These are phyloP conservation scores for Sciurus carolinensis DNA, from an alignment of 2,797 vertebrate species.

Conservation along the genomic window DNA sequence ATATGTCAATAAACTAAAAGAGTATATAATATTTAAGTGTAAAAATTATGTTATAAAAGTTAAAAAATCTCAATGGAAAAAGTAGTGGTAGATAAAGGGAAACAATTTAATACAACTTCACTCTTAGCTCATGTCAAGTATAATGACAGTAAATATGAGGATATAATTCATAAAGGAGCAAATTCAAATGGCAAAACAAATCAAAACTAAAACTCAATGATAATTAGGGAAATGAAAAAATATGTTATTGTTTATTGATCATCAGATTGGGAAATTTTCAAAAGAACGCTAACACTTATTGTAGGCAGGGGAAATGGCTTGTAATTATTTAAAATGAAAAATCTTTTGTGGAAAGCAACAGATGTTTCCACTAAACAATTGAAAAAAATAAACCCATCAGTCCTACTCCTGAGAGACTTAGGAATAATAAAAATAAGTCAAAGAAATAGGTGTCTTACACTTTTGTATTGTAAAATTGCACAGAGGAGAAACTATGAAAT, in stretches of 20 bases:
- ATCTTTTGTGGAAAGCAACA: constrained; percentile 24
- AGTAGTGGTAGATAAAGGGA: background rate
- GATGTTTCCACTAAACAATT: constrained; percentile 20
- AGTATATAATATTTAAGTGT: background rate
- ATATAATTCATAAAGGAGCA: background rate
- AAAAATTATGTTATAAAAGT: background rate
- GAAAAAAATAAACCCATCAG: background rate
- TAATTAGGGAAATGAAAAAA: constrained; percentile 65
- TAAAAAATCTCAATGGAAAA: background rate
- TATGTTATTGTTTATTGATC: constrained; percentile 59
- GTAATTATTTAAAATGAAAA: constrained; percentile 22
- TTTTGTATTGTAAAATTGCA: background rate
- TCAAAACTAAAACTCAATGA: background rate
- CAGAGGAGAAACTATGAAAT: background rate
- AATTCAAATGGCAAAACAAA: constrained; percentile 42
- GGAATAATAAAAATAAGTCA: constrained; percentile 34
- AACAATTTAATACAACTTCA: background rate
- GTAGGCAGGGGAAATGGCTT: constrained; percentile 64
- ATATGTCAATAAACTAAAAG: background rate
- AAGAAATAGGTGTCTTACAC: background rate
- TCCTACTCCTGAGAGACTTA: constrained; percentile 1
- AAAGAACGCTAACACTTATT: constrained; percentile 68
- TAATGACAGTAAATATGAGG: background rate
- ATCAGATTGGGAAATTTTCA: constrained; percentile 59
- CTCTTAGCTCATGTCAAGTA: constrained; percentile 33